Evolutionary conservation across 2,797 vertebrate genomes (phyloP), one percentile per base, ranked within the genome.

Genomic region (Tenualosa thibaudeaui): DNA sequence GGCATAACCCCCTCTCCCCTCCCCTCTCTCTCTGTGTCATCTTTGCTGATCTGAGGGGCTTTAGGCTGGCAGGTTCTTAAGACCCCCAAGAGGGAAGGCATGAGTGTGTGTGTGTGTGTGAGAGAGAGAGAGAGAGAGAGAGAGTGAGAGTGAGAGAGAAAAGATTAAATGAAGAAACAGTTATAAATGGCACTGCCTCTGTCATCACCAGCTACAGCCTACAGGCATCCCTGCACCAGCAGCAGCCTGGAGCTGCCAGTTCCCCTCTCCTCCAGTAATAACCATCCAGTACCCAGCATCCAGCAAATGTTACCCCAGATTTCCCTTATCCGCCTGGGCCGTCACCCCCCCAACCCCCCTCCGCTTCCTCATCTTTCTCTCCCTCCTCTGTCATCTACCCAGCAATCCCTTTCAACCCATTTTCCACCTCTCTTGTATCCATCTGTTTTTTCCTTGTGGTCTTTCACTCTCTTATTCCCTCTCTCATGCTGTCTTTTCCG

Each of bases 191-290:
- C 31, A 22, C 71, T 17, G 19, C 71, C 40, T 82, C 87, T 91
- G 88, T 91, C 90, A 88, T 87, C 81, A 68, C 78, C 87, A 91
- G 92, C 91, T 92, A 93, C 81, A 91, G 85, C 87, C 90, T 89
- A 49, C 83, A 82, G 24, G 84, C 86, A 84, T 83, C 43, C 43
- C 87, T 6, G 7, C 8, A 51, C 7, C 81, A 82, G 84, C 58
- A 81, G 56, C 82, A 82, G 62, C 46, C 56, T 68, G 43, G 12
- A 75, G 84, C 17, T 53, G 22, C 83, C 68, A 62, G 51, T 51
- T 78, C 19, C 31, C 75, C 71, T 81, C 43, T 82, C 84, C 26
- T 81, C 83, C 85, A 78, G 9, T 31, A 40, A 12, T 31, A 4
- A 15, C 26, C 17, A 78, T 37, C 71, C 71, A 78, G 71, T 7